Base-by-base conservation (phyloP, 1,140 invertebrate genomes). In the Drosophila ironensis region DNA sequence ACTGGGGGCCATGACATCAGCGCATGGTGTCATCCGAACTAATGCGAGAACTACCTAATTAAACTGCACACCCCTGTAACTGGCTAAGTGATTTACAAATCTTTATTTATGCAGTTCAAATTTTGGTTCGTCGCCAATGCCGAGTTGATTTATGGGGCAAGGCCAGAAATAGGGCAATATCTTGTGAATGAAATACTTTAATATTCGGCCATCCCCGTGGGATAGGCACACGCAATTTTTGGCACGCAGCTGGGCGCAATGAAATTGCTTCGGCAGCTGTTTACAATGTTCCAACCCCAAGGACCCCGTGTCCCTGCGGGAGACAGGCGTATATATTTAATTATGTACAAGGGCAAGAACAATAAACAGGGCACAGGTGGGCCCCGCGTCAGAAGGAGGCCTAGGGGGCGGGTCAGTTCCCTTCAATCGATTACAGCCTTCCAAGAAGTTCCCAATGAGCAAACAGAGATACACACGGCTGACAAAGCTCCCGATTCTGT, bases 371-470 rank as follows among this genome's bases (percentile, higher is more conserved):
- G 17, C 22, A 20, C 35, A 57, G 51, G 51, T 57, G 25, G 35
- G 25, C 8, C 51, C 50, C 27, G 17, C 33, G 48, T 33, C 12
- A n/a, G 3, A 11, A 7, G 28, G n/a, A 11, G 22, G 9, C 5
- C 24, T 27, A n/a, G n/a, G n/a, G n/a, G n/a, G n/a, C n/a, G n/a
- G n/a, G n/a, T 8, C 11, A 9, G n/a, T 46, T 7, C 20, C 14
- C 24, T 50, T 60, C 53, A 60, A 77, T 71, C 47, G 67, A 50
- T 71, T n/a, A n/a, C n/a, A n/a, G n/a, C n/a, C n/a, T n/a, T 71
- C 47, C 35, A 24, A 22, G 41, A 56, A 60, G 56, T 59, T 59
- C 33, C 46, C 41, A 59, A 72, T 46, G 68, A 53, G 67, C 51
- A 53, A 9, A 42, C 7, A 47, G 9, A 42, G 12, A 28, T 20